Conservation (phyloP, 2,113 vertebrate genomes). For the Neotragus pygmaeus region DNA sequence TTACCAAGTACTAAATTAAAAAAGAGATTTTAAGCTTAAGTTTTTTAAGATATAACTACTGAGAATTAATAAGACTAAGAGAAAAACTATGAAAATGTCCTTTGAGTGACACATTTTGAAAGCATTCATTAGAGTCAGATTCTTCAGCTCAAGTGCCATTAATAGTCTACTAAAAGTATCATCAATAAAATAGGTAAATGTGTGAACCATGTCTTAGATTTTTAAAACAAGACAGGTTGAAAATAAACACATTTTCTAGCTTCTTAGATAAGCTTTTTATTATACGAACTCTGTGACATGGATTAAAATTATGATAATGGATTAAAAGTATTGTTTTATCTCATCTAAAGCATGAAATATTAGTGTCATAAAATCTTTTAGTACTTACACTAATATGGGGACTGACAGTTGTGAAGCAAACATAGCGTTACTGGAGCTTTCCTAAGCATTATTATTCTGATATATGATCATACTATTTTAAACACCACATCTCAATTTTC, state of each 20-base stretch:
- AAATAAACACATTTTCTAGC: conserved; percentile 56
- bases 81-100: conserved; percentile 23
- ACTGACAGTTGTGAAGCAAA: conserved; percentile 18
- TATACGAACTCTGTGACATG: conserved; percentile 41
- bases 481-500: conserved; percentile 37
- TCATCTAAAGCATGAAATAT: conserved; percentile 60
- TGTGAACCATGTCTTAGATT: conserved; percentile 20
- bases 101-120: conserved; percentile 28
- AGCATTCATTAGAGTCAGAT: not conserved
- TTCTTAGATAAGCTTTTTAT: conserved; percentile 52
- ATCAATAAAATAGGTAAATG: not conserved
- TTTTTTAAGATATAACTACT: not conserved
- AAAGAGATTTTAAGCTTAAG: not conserved
- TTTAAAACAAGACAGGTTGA: conserved; percentile 40
- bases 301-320: conserved; percentile 56
- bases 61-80: not conserved
- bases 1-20: not conserved
- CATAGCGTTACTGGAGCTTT: conserved; percentile 32
- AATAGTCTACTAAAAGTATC: not conserved
- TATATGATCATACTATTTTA: conserved; percentile 37
- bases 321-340: conserved; percentile 69
- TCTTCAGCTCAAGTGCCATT: not conserved
- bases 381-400: not conserved
- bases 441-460: conserved; percentile 52
- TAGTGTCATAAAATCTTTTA: not conserved